Base-by-base conservation (phyloP, 2,113 vertebrate genomes). In the Macroglossus sobrinus region DNA sequence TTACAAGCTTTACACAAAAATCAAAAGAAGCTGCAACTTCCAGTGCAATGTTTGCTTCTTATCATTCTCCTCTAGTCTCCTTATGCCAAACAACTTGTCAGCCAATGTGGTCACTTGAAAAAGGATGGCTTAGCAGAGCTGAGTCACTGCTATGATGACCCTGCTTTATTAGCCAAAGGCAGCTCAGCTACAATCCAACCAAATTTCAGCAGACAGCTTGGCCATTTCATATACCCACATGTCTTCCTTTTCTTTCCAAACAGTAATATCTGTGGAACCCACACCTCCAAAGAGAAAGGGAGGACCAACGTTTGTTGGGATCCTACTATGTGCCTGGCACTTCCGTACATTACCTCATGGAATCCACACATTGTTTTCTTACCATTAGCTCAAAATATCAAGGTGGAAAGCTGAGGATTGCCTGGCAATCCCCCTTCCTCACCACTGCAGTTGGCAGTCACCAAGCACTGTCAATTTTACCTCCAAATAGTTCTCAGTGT, bases 321-420 rank as follows among this genome's bases (percentile, higher is more conserved):
- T 13, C 33, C 26, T 38, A 6, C 66, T 0, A 0, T 26, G 16
- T 24, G 3, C 26, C 22, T 55, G 43, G 35, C 3, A 10, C 7
- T n/a, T 64, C 24, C 40, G 5, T 12, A 0, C 2, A 7, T 38
- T 40, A 21, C 40, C 55, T 63, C 3, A 1, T 5, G 33, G 18
- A 19, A 53, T 5, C 12, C 4, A 3, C 10, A 33, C 4, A 0
- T 5, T 7, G 47, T 50, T 22, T 61, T 47, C 63, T 79, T 33
- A 12, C 38, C 19, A 4, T 75, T 72, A 19, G 26, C 63, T 38
- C 53, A 55, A 64, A 64, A 33, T 13, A 7, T 47, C 28, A 33
- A 33, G 24, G 45, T 35, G 18, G 22, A 66, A 81, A 68, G 26
- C n/a, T 14, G 1, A n/a, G 19, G 35, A 22, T 26, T 30, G 55